These are phyloP conservation scores for Anoura caudifer DNA, from an alignment of 2,113 vertebrate species.

Conservation along the genomic window DNA sequence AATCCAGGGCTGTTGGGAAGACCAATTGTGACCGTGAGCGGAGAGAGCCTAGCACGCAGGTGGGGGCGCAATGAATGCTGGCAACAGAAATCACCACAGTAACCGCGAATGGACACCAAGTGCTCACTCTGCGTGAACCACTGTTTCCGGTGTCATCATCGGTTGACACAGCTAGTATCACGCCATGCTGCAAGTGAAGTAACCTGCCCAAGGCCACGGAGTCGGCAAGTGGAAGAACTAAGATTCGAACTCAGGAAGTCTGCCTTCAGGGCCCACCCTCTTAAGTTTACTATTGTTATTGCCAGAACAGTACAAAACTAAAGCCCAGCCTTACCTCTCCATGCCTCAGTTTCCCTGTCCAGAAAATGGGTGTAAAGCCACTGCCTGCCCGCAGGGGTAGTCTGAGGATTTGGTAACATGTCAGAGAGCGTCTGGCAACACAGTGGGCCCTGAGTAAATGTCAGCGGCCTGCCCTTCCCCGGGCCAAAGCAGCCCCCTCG, in stretches of 20 bases:
- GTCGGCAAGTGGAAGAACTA: background rate
- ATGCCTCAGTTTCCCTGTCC: constrained; percentile 26
- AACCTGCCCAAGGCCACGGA: background rate
- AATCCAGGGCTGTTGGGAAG: background rate
- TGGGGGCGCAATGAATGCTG: background rate
- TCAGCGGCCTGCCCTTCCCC: background rate
- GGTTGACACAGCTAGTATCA: background rate
- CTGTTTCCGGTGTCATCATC: background rate
- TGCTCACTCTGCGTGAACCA: accelerated
- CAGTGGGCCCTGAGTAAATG: background rate
- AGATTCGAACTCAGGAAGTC: background rate
- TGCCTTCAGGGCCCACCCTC: background rate
- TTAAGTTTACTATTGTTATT: background rate
- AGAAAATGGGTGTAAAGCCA: background rate
- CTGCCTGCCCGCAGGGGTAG: background rate
- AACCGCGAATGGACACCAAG: background rate
- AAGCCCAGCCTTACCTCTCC: background rate
- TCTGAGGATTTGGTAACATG: background rate
- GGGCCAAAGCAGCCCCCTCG: background rate
- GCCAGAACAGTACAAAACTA: background rate
- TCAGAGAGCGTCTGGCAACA: background rate
- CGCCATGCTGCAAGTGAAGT: background rate
- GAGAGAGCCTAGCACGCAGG: background rate
- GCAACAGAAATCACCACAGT: background rate
- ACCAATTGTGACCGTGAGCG: background rate